Base-by-base conservation (phyloP, 2,888 invertebrate species). In the Hyppa rectilinea region DNA sequence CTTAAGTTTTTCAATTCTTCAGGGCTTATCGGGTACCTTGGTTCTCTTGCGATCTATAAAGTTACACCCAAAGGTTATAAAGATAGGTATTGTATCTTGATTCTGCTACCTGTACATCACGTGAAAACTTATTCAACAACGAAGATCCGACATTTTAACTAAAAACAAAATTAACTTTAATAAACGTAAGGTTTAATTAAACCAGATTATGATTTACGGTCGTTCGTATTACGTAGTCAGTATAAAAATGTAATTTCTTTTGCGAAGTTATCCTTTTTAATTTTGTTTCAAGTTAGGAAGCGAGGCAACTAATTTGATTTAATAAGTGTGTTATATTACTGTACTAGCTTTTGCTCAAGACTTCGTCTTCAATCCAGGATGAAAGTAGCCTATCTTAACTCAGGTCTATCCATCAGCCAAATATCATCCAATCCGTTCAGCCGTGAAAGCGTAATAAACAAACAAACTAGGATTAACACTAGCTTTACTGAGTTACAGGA, bases 151-250 rank as follows among this genome's bases (percentile, higher is more conserved):
- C 36, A 43, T 56, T 74, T 45, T 10, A 61, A 40, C 31, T 10
- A 53, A 61, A 56, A 61, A 29, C 29, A 52, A 50, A 36, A 58
- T 56, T 26, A 38, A 56, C 23, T 36, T 61, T 69, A 63, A 67
- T 82, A 68, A 84, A 71, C 36, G 29, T 56, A 63, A 62, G 60
- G 56, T 60, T 79, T 79, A 83, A 84, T 83, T 81, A 83, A 81
- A 76, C n/a, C 7, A 45, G 70, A 82, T 84, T 71, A 70, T 66
- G 77, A 86, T 84, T 84, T 79, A 86, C 78, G 63, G 40, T 23
- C 58, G 65, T 70, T 70, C 67, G 45, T 72, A 71, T 70, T 80
- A 62, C 67, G 76, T 58, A 67, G 64, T 67, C 49, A 38, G 75
- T 64, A 62, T 72, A 71, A 84, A 78, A 85, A 69, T 53, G 34